Evolutionary conservation across 2,797 vertebrate genomes (phyloP).

Genomic region (Holocentrus rufus): DNA sequence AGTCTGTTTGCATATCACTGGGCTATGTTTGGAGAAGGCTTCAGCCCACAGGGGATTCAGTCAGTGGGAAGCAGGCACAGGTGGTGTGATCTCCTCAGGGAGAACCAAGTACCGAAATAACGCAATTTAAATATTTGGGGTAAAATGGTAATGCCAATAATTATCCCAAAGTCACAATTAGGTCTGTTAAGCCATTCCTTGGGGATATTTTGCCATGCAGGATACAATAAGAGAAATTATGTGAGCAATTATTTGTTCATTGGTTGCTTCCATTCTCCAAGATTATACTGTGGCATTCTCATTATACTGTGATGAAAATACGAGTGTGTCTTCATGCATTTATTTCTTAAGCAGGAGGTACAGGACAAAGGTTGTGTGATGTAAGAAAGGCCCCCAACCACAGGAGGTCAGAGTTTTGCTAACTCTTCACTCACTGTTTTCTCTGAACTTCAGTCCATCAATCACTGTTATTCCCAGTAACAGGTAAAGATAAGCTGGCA

Average conservation of each 20-base stretch:
- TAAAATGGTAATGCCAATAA: slow-evolving; percentile 54
- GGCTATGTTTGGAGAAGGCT: slow-evolving; percentile 72
- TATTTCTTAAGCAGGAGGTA: background rate
- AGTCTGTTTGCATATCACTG: slow-evolving; percentile 71
- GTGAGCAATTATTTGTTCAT: background rate
- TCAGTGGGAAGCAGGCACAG: slow-evolving; percentile 55
- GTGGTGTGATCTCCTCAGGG: slow-evolving; percentile 65
- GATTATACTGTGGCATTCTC: slow-evolving; percentile 9
- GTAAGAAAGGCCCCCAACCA: slow-evolving; percentile 5
- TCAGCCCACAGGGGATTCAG: slow-evolving; percentile 61
- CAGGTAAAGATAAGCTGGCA: background rate
- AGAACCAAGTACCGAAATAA: slow-evolving; percentile 56
- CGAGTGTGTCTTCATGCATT: slow-evolving; percentile 4
- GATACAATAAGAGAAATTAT: background rate
- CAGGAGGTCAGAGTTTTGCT: slow-evolving; percentile 50
- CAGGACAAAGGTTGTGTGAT: slow-evolving; percentile 1
- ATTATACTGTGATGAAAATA: slow-evolving; percentile 20
- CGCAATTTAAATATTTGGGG: slow-evolving; percentile 64
- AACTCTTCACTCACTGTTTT: slow-evolving; percentile 1
- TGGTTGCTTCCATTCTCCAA: background rate
- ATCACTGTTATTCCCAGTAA: background rate
- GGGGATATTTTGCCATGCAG: slow-evolving; percentile 31
- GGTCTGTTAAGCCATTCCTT: slow-evolving; percentile 35
- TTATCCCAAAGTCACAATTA: slow-evolving; percentile 57
- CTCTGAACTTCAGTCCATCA: background rate